Percentiles rank a stretch among this genome's conserved stretches.
Conservation (phyloP, 2,113 vertebrate species). For the Platichthys flesus region DNA sequence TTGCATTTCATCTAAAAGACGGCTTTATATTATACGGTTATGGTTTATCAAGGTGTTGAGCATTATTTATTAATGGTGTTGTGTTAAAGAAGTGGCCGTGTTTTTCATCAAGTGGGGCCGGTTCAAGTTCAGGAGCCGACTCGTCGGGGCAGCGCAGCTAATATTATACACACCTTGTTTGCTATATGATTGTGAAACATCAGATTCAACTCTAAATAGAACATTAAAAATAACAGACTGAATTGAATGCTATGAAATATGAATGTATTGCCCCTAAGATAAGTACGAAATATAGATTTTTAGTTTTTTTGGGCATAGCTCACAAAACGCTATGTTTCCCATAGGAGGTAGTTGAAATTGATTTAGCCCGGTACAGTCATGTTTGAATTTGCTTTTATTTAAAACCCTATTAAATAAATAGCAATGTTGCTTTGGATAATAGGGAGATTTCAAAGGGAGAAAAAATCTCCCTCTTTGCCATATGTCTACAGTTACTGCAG, state of each 20-base stretch:
- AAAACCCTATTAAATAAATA: background rate
- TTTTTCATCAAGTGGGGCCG: background rate
- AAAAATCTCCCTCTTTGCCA: slow-evolving; percentile 20
- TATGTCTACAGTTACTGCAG: slow-evolving; percentile 18
- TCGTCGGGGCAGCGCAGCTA: slow-evolving; percentile 3
- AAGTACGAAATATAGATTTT: slow-evolving; percentile 33
- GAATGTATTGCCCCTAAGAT: slow-evolving; percentile 2
- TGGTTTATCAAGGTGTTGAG: slow-evolving; percentile 6
- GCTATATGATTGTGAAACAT: slow-evolving; percentile 6
- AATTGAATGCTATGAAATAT: slow-evolving; percentile 12
- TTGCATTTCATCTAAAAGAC: slow-evolving; percentile 24
- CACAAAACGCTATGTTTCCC: slow-evolving; percentile 1
- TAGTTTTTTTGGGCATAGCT: slow-evolving; percentile 9
- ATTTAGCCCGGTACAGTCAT: background rate
- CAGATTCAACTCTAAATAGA: background rate
- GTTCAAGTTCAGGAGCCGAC: slow-evolving; percentile 14
- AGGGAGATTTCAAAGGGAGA: background rate
- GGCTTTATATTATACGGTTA: slow-evolving; percentile 7
- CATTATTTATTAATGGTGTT: slow-evolving; percentile 25
- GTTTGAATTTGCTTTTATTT: background rate
- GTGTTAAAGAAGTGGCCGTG: slow-evolving; percentile 16
- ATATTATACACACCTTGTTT: slow-evolving; percentile 3
- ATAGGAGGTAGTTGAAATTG: background rate
- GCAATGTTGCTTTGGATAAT: background rate
- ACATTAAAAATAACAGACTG: background rate